Evolutionary conservation across 2,797 vertebrate species (phyloP), one percentile per base, ranked within the genome.

Genomic region (Mallotus villosus): DNA sequence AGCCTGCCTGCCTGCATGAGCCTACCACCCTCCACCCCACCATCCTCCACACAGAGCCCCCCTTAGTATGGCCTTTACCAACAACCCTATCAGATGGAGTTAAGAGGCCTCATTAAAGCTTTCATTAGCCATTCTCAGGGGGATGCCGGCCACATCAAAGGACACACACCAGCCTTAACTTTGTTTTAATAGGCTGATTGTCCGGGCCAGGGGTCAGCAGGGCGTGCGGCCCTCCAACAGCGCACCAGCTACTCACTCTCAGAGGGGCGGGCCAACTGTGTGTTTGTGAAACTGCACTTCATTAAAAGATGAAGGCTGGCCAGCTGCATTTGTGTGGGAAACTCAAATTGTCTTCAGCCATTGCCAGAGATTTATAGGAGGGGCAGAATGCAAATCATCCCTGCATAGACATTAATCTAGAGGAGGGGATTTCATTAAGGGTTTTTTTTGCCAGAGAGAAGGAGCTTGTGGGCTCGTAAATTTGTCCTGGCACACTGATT

Each of bases 341-440:
- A 73, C 76, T 72, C 79, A 89, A 85, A 88, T 78, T 66, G 76
- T 87, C 85, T 86, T 77, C 69, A 74, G 75, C 78, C 82, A 80
- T 73, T 82, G 81, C 74, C 70, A 41, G 66, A 86, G 85, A 90
- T 89, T 90, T 91, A 89, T 89, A 58, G 77, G 66, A 17, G 68
- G 74, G 76, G 68, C 78, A 75, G 84, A 85, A 89, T 89, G 88
- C 88, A 91, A 91, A 92, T 91, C 87, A 89, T 88, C 76, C 85
- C 78, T 17, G 80, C 16, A 61, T 63, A 79, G 87, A 88, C 89
- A 88, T 90, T 91, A 86, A 89, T 91, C 88, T 85, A 80, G 78
- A 68, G 64, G 80, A 75, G 78, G 82, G 83, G 57, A 86, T 90
- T 92, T 91, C 88, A 91, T 90, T 90, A 90, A 82, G 81, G 81